Evolutionary conservation across 2,113 vertebrate species (phyloP).

Genomic region (Trinectes maculatus): DNA sequence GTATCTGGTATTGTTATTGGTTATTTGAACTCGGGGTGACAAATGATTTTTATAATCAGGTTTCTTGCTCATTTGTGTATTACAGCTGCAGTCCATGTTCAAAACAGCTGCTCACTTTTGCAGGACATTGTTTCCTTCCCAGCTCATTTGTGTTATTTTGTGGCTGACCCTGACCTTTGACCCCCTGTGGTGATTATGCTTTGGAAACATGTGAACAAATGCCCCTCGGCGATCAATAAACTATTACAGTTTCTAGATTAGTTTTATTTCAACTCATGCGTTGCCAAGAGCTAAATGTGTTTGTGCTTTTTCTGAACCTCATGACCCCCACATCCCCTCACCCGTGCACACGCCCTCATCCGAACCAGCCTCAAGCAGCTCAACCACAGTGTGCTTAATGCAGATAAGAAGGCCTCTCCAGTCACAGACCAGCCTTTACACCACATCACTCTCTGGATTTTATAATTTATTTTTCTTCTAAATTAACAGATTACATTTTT

Average conservation of each 20-base stretch:
- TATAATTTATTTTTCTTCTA: background rate
- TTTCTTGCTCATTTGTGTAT: background rate
- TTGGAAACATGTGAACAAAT: background rate
- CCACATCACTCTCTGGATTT: background rate
- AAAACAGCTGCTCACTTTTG: background rate
- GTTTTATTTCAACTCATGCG: background rate
- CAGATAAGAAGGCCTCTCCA: conserved; percentile 23
- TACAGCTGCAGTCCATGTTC: background rate
- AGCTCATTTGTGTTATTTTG: background rate
- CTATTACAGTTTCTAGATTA: background rate
- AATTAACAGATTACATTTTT: conserved; percentile 7
- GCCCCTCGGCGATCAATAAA: background rate
- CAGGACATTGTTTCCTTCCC: background rate
- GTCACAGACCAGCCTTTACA: background rate
- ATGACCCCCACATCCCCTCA: background rate
- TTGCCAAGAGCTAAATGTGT: background rate
- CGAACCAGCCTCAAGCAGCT: background rate
- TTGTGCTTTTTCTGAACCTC: background rate
- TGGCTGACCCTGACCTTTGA: conserved; percentile 27
- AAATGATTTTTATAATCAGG: background rate
- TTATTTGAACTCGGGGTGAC: background rate
- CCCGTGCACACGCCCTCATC: too few species aligned
- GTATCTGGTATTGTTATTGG: too few species aligned
- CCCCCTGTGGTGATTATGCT: background rate
- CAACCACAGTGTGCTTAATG: conserved; percentile 19